Conservation (phyloP, 2,888 invertebrate species). For the Eurytoma californica region DNA sequence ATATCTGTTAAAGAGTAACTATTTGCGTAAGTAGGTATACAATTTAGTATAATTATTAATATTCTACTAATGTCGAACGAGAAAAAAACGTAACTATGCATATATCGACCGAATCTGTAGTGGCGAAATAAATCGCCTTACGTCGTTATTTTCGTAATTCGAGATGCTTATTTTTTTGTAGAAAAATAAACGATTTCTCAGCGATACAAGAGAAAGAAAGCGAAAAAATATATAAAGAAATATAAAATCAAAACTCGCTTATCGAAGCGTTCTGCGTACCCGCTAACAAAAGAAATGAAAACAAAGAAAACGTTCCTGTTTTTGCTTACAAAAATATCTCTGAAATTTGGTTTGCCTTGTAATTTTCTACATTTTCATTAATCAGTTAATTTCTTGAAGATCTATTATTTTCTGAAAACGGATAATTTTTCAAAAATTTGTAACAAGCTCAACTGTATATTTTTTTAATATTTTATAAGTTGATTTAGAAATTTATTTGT, state of each 20-base stretch:
- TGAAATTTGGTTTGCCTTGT: slow-evolving; percentile 32
- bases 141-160: slow-evolving; percentile 58
- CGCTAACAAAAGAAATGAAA: slow-evolving; percentile 14
- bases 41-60: slow-evolving; percentile 68
- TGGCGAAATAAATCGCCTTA: slow-evolving; percentile 58
- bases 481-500: slow-evolving; percentile 51
- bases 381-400: slow-evolving; percentile 18
- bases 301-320: slow-evolving; percentile 48
- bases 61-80: slow-evolving; percentile 68
- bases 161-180: slow-evolving; percentile 59
- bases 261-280: slow-evolving; percentile 40
- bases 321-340: slow-evolving; percentile 53
- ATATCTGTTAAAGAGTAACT: slow-evolving; percentile 63
- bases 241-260: slow-evolving; percentile 54
- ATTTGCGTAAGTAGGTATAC: slow-evolving; percentile 70
- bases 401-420: slow-evolving; percentile 32
- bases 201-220: slow-evolving; percentile 50
- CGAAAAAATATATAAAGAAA: slow-evolving; percentile 48
- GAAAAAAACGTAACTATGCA: slow-evolving; percentile 65
- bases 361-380: slow-evolving; percentile 25
- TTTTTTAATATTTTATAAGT: slow-evolving; percentile 44
- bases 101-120: slow-evolving; percentile 55
- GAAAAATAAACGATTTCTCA: slow-evolving; percentile 55
- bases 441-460: not conserved
- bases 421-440: not conserved